Percentiles rank a stretch among this genome's conserved stretches.
phyloP scores from a whole-genome alignment of 2,888 invertebrate genomes.

The Anagyrus pseudococci region DNA sequence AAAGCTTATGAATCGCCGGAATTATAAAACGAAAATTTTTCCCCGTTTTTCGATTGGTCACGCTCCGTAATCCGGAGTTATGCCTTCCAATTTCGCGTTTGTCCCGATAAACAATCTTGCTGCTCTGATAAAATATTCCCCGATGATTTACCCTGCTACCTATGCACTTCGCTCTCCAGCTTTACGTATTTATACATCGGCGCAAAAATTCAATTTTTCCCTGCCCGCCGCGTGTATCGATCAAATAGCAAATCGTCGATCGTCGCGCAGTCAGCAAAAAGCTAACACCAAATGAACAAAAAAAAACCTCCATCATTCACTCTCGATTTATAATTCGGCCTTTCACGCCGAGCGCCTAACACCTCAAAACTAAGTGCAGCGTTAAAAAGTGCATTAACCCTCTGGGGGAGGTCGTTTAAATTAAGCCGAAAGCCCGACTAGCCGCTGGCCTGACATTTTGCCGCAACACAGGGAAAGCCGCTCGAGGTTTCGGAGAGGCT shows the following conservation, averaged over 20 bases:
- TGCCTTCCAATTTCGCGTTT: constrained; percentile 10
- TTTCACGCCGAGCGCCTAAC: too few relatives aligned
- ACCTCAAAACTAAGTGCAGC: too few relatives aligned
- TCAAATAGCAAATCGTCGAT: too few relatives aligned
- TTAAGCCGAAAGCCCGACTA: constrained; percentile 12
- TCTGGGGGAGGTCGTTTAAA: constrained; percentile 19
- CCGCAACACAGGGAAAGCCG: not conserved
- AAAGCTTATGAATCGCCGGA: constrained; percentile 27
- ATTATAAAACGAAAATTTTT: constrained; percentile 23
- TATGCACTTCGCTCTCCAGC: constrained; percentile 10
- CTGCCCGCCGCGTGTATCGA: not conserved
- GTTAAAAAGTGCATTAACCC: constrained; percentile 32
- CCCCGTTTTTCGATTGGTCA: constrained; percentile 10
- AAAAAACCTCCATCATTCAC: too few relatives aligned
- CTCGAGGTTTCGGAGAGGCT: not conserved
- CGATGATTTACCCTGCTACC: not conserved
- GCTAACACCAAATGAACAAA: too few relatives aligned
- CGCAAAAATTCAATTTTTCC: not conserved
- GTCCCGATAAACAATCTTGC: not conserved
- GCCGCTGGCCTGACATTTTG: constrained; percentile 13
- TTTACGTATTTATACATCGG: too few relatives aligned
- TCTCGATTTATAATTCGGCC: too few relatives aligned
- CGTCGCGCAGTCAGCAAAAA: too few relatives aligned
- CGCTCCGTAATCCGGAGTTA: constrained; percentile 29
- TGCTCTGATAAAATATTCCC: not conserved